Evolutionary conservation across 1,140 invertebrate species (phyloP).

Genomic region (Gryllus bimaculatus): DNA sequence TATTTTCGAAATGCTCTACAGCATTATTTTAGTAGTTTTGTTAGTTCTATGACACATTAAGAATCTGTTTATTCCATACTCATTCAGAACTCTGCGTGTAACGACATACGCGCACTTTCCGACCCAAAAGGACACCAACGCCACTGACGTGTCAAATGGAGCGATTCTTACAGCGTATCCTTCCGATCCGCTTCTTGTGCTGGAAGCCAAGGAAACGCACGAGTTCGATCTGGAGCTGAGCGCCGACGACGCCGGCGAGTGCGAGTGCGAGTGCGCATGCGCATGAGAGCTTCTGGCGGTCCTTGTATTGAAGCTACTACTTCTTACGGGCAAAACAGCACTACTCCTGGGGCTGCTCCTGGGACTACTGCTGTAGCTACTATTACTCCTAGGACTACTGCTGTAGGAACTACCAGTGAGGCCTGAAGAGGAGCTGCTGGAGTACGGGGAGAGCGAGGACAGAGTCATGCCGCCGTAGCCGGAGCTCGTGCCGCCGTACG

Average conservation of each 20-base stretch:
- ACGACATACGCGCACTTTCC: too few species aligned
- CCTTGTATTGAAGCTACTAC: slow-evolving; percentile 13
- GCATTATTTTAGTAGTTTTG: too few species aligned
- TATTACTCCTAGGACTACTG: not conserved
- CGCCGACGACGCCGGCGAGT: slow-evolving; percentile 18
- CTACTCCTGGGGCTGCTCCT: not conserved
- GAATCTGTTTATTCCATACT: too few species aligned
- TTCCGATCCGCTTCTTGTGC: slow-evolving; percentile 46
- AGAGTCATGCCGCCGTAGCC: slow-evolving; percentile 50
- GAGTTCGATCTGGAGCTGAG: slow-evolving; percentile 21
- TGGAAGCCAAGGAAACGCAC: slow-evolving; percentile 22
- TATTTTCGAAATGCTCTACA: too few species aligned
- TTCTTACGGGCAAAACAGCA: slow-evolving; percentile 9
- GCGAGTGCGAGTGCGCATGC: slow-evolving; percentile 1
- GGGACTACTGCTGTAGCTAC: slow-evolving; percentile 6
- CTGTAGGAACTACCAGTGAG: slow-evolving; percentile 16
- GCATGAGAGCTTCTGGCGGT: not conserved
- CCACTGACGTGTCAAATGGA: too few species aligned
- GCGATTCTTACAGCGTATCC: slow-evolving; percentile 54
- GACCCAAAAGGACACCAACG: too few species aligned
- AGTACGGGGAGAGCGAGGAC: slow-evolving; percentile 33
- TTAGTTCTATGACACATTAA: too few species aligned
- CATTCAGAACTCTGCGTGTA: too few species aligned
- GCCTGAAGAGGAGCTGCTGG: slow-evolving; percentile 30
- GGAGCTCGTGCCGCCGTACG: slow-evolving; percentile 51